Percentiles rank a stretch among this genome's conserved stretches.
Conservation (phyloP, 2,797 vertebrate species). For the Schizopygopsis pylzovi region DNA sequence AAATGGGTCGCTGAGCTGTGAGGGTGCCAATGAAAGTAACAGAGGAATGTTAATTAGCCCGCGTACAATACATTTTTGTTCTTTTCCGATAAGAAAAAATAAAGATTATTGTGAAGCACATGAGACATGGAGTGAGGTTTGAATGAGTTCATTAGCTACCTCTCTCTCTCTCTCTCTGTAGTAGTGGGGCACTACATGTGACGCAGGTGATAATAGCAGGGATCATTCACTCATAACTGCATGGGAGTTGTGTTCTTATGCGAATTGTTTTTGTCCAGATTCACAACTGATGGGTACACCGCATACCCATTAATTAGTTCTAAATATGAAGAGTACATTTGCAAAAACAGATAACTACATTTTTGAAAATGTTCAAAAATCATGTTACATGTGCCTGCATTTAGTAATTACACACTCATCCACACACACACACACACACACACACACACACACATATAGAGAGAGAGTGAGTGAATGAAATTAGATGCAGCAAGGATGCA, state of each 20-base stretch:
- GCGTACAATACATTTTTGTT: slow-evolving; percentile 21
- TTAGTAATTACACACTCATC: background rate
- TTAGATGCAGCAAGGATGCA: no score
- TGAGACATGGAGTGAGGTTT: slow-evolving; percentile 26
- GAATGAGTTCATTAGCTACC: slow-evolving; percentile 39
- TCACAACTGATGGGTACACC: background rate
- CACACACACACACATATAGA: background rate
- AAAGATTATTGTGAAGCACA: slow-evolving; percentile 28
- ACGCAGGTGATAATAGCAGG: background rate
- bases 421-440: background rate
- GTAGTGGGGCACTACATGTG: background rate
- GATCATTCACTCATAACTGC: background rate
- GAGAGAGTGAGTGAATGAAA: no score
- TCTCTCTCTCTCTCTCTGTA: background rate
- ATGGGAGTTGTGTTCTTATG: background rate
- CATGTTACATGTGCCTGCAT: background rate
- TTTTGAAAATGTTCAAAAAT: no score
- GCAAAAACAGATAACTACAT: no score
- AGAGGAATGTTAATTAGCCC: slow-evolving; percentile 48
- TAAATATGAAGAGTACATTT: background rate
- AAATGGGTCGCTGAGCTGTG: slow-evolving; percentile 26
- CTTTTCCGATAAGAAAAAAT: slow-evolving; percentile 46
- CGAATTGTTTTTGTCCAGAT: background rate
- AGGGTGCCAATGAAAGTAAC: slow-evolving; percentile 26
- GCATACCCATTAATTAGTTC: background rate